Evolutionary conservation across 1,140 invertebrate genomes (phyloP), one percentile per base, ranked within the genome.

Genomic region (Zaprionus lachaisei): DNA sequence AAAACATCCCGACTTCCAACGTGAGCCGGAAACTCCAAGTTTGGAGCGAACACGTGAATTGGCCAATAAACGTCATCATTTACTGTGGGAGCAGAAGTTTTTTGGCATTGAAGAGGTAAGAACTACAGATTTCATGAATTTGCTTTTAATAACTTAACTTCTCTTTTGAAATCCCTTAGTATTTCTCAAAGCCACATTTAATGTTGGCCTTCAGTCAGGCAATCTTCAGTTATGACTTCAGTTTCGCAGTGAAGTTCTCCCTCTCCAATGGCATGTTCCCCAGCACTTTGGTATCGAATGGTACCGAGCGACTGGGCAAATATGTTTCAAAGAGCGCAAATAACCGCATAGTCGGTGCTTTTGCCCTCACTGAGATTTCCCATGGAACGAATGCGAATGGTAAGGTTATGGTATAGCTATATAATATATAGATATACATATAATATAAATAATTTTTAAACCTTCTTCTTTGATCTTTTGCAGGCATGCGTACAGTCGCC

Each of bases 341-440:
- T 28, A 94, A 93, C 15, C 92, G 94, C 70, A 95, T 95, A 54
- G 76, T 93, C 67, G 96, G 96, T n/a, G 97, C 96, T 84, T 98
- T 97, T 93, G 96, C 96, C 1, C 92, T 98, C 1, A 98, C 97
- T 0, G 97, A 98, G 93, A 94, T 98, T n/a, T 95, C 95, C 5
- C 97, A 98, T 93, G 97, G 97, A 4, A 97, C 96, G 20, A 98
- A 98, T 91, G 96, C 96, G 5, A 76, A 76, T 66, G 73, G 73
- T 76, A 71, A 66, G 5, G 24, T 28, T n/a, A 1, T 28, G n/a
- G 9, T 14, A 6, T 15, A 28, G 0, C 49, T 26, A 20, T 15
- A 17, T 9, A 34, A 34, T 34, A 7, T 34, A 11, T n/a, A 28
- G 0, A 51, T 26, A 15, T 12, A 24, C 4, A 34, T 34, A 34